Evolutionary conservation across 2,888 invertebrate species (phyloP), one percentile per base, ranked within the genome.

Genomic region (Falcaria lacertinaria): DNA sequence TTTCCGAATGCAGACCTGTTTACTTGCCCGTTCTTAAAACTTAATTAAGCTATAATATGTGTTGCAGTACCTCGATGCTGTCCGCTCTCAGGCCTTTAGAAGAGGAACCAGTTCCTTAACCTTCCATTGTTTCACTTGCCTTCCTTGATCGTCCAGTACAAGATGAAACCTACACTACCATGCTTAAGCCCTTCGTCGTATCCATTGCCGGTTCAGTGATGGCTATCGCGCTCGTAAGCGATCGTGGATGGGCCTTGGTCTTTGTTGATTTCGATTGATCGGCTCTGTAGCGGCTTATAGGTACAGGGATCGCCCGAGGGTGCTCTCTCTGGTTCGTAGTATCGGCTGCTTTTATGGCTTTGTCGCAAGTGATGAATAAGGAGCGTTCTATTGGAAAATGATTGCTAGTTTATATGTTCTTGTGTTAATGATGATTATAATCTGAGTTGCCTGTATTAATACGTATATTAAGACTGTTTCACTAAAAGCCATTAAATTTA

Each of bases 61-160:
- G 22, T 13, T 36, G 14, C 19, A 15, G 1, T 15, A 11, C 11
- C n/a, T 22, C 14, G 22, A 36, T 36, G 36, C 14, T 22, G 36
- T 36, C 36, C 13, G 45, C 39, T 49, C 48, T 50, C 47, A 44
- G 45, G 45, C 45, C 54, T 50, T 52, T 47, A 40, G 50, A 60
- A 44, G 41, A 52, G 50, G 50, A 64, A 64, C 63, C 53, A 46
- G 64, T 64, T 59, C 42, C 46, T 45, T 32, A 52, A 40, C 34
- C 48, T 48, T 43, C 59, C 50, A 64, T 64, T 64, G 64, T 64
- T 53, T 64, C 48, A 59, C 47, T 54, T 54, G 52, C 52, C 60
- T 59, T 57, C 57, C 56, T 49, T 57, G 54, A 54, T 52, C 52
- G 47, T 28, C 33, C 15, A 15, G 25, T 13, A 8, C 22, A 22